Conservation (phyloP, 2,888 invertebrate genomes). For the Ametastegia equiseti region DNA sequence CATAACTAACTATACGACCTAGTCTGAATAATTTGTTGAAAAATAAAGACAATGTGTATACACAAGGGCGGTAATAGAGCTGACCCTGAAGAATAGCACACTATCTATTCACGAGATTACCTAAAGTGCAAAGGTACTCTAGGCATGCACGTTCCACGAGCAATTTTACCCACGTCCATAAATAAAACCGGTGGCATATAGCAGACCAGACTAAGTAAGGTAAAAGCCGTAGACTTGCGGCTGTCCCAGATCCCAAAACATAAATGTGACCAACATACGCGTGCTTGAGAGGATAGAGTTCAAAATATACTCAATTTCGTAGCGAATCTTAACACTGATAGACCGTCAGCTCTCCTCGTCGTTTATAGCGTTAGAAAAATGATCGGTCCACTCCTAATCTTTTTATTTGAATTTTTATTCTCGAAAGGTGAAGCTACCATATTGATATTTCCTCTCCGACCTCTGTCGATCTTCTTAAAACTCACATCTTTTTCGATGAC, state of each 20-base stretch:
- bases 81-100: neutral
- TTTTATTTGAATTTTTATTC: neutral
- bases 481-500: conserved; percentile 19
- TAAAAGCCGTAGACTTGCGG: neutral
- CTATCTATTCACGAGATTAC: conserved; percentile 11
- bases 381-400: neutral
- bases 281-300: neutral
- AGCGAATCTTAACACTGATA: neutral
- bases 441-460: neutral
- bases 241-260: neutral
- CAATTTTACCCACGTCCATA: neutral
- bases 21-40: neutral
- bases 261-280: neutral
- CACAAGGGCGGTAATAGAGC: neutral
- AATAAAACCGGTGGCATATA: neutral
- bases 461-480: neutral
- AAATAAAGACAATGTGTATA: neutral
- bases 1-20: too few relatives aligned
- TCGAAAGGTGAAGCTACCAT: neutral
- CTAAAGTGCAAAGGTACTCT: neutral
- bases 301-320: neutral
- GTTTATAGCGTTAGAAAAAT: neutral
- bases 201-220: neutral
- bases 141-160: conserved; percentile 12
- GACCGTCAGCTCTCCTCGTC: neutral